These are phyloP conservation scores for Cyanoderma ruficeps DNA, from an alignment of 2,113 vertebrate species.

Conservation along the genomic window DNA sequence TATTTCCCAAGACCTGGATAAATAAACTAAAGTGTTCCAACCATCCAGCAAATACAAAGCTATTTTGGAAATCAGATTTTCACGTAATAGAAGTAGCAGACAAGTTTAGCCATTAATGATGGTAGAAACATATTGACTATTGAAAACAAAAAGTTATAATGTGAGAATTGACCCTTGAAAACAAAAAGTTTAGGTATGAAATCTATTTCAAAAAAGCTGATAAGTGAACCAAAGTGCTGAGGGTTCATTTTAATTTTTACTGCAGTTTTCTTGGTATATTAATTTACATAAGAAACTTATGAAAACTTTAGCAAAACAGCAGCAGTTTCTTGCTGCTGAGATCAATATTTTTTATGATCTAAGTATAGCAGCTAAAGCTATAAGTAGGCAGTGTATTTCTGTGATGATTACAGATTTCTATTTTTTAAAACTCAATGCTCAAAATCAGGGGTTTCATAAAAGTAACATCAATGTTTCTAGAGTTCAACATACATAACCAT, in stretches of 20 bases:
- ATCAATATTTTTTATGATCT: not conserved
- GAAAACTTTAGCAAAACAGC: not conserved
- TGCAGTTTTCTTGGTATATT: not conserved
- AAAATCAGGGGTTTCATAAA: not conserved
- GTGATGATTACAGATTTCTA: not conserved
- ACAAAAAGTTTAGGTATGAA: not conserved
- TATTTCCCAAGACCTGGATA: not conserved
- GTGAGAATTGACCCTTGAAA: not conserved
- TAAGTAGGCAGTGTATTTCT: not conserved
- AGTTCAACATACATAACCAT: not conserved
- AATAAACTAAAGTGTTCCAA: not conserved
- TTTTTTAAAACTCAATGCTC: not conserved
- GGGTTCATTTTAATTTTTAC: not conserved
- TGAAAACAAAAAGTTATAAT: not conserved
- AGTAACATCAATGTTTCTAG: not conserved
- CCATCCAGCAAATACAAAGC: not conserved
- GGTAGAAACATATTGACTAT: not conserved
- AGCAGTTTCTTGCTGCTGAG: not conserved
- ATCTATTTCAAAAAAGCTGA: not conserved
- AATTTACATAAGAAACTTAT: not conserved
- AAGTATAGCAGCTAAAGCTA: not conserved
- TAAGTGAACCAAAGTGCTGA: not conserved
- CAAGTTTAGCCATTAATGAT: not conserved
- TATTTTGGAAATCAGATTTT: not conserved
- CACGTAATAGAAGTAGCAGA: not conserved